Conservation (phyloP, 2,888 invertebrate genomes). For the Rapana venosa region DNA sequence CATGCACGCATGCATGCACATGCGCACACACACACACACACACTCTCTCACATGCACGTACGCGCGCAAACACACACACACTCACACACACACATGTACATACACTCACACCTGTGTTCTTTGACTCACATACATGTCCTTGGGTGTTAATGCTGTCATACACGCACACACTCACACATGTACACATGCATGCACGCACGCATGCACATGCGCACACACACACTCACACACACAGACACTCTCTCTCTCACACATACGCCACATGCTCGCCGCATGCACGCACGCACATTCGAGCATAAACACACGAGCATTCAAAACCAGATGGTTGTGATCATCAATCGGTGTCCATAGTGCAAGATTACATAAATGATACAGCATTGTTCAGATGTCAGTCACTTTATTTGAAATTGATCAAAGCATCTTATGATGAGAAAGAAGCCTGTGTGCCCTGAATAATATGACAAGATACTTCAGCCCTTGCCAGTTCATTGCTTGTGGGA, state of each 20-base stretch:
- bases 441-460: not conserved
- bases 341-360: not conserved
- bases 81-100: not conserved
- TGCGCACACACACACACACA: too few species aligned
- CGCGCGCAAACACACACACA: not conserved
- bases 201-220: constrained; percentile 16
- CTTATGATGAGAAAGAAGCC: not conserved
- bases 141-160: too few species aligned
- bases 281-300: constrained; percentile 5
- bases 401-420: not conserved
- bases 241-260: not conserved
- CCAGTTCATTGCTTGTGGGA: not conserved
- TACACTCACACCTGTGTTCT: too few species aligned
- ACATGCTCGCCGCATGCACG: not conserved
- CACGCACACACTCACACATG: not conserved
- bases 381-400: too few species aligned
- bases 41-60: too few species aligned
- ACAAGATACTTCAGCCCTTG: not conserved
- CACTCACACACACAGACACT: not conserved
- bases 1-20: too few species aligned
- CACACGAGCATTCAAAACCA: not conserved
- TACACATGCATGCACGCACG: not conserved
- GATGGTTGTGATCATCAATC: not conserved
- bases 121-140: too few species aligned
- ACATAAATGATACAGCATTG: too few species aligned